Base-by-base conservation (phyloP, 2,888 invertebrate species). In the Dynastes grantii region DNA sequence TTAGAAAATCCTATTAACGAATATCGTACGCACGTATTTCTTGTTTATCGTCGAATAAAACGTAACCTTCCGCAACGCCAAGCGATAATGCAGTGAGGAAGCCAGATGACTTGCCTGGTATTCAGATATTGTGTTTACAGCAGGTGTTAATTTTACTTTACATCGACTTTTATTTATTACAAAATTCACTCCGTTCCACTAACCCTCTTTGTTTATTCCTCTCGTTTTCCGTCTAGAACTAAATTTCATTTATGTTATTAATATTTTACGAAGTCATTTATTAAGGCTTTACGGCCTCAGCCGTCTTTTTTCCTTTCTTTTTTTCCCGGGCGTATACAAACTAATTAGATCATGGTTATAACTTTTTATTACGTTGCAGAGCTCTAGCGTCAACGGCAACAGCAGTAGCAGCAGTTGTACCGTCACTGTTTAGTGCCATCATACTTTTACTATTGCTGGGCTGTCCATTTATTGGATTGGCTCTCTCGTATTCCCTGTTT, bases 331-430 rank as follows among this genome's bases (percentile, higher is more conserved):
- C 45, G 58, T 73, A 73, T 58, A 73, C 73, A 73, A 73, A 73
- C 73, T 73, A 73, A 73, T 73, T 73, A 73, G 58, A 73, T 73
- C 73, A 73, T 58, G 58, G 73, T 73, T 58, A 61, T 73, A 73
- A 73, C 73, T 73, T 73, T 73, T 73, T 73, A 73, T 73, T 73
- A 58, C 73, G 40, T 16, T 55, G 55, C 22, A 55, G 22, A 22
- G 9, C 22, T 73, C 45, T 45, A 45, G 45, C 45, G 45, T 45
- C 45, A 55, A 49, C 71, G 55, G 16, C 45, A 55, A 49, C 71
- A 37, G 8, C 58, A 40, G 65, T 16, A 67, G 49, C 64, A 32
- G 11, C 49, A 49, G 67, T 49, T 51, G 37, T 58, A 71, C 32
- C 22, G 55, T 73, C 58, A 49, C 58, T 16, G 58, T 55, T 22